Conservation (phyloP, 2,888 invertebrate genomes). For the Sepiola atlantica region DNA sequence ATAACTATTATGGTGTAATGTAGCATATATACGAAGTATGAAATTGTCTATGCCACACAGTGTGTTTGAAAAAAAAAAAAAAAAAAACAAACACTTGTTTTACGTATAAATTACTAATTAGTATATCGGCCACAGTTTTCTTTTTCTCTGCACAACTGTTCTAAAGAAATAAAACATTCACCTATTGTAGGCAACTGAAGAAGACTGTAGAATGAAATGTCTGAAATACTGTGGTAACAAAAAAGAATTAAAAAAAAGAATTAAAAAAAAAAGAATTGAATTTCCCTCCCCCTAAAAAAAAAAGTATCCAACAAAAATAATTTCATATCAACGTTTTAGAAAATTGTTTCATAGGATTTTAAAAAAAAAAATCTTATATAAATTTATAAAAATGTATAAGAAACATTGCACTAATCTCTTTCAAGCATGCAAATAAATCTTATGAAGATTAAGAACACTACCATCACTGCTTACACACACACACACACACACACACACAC, state of each 20-base stretch:
- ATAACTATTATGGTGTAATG: no score
- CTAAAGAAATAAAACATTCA: no score
- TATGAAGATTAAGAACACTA: background rate
- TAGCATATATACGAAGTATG: no score
- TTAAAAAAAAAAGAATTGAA: background rate
- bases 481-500: background rate
- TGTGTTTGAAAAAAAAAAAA: no score
- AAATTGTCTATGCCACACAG: no score
- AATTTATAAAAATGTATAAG: background rate
- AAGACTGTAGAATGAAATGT: background rate
- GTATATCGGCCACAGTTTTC: background rate
- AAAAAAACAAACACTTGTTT: no score
- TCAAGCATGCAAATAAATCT: background rate
- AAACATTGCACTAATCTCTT: background rate
- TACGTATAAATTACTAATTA: no score
- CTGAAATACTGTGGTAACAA: background rate
- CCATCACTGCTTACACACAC: background rate
- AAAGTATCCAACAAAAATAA: background rate
- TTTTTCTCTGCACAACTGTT: background rate
- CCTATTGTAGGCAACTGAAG: background rate
- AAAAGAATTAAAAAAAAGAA: background rate
- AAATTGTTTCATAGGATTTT: background rate
- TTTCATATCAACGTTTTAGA: background rate
- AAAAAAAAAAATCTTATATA: background rate
- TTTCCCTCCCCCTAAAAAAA: background rate